These are phyloP conservation scores for Scrobipalpa costella DNA, from an alignment of 2,888 invertebrate genomes.

Conservation along the genomic window DNA sequence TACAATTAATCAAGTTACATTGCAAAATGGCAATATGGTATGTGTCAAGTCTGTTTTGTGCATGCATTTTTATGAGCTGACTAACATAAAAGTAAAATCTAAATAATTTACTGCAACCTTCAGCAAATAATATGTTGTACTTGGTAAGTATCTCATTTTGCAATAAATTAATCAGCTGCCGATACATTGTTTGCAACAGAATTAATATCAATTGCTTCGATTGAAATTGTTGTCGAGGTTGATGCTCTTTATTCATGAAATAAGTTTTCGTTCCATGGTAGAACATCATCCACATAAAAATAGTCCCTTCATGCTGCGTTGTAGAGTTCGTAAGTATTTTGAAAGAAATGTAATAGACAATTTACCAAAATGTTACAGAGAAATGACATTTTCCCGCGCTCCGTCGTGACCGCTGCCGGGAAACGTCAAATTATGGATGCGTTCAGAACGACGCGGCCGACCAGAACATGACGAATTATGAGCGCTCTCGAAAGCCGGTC, in stretches of 20 bases:
- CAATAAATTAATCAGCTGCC: slow-evolving; percentile 7
- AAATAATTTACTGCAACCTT: no score
- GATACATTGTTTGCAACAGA: neutral
- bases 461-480: slow-evolving; percentile 80
- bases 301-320: neutral
- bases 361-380: slow-evolving; percentile 5
- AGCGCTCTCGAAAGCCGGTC: slow-evolving; percentile 75
- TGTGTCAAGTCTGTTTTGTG: no score
- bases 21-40: no score
- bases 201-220: slow-evolving; percentile 12
- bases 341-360: neutral
- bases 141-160: neutral
- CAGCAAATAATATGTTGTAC: no score
- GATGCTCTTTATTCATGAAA: neutral
- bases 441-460: slow-evolving; percentile 74
- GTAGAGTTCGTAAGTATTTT: neutral
- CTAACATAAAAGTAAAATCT: no score
- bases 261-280: neutral
- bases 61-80: no score
- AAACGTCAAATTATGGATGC: slow-evolving; percentile 78
- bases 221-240: slow-evolving; percentile 22
- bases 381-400: slow-evolving; percentile 56
- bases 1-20: no score
- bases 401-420: slow-evolving; percentile 64
- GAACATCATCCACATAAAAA: neutral